Percentiles rank a stretch among this genome's conserved stretches.
These are phyloP conservation scores for Muntiacus reevesi DNA, from an alignment of 2,113 vertebrate species.

Conservation along the genomic window DNA sequence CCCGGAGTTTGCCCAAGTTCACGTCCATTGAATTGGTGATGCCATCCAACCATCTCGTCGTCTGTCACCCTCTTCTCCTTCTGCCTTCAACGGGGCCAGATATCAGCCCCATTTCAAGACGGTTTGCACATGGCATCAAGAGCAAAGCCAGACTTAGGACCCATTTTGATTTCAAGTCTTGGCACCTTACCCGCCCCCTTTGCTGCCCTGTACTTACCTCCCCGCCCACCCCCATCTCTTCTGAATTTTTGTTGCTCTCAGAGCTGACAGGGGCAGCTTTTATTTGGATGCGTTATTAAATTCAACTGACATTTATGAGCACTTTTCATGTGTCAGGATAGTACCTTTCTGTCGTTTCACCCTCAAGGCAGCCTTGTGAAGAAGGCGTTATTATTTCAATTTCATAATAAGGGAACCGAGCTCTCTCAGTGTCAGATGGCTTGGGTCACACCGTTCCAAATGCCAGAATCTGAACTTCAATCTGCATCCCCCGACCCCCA, in stretches of 20 bases:
- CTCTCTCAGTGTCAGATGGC: neutral
- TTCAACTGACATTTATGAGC: neutral
- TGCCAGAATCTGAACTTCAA: neutral
- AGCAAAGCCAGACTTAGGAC: neutral
- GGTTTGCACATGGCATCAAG: neutral
- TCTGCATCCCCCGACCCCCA: rapidly evolving
- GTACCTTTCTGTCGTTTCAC: neutral
- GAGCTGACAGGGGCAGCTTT: neutral
- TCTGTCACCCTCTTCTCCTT: neutral
- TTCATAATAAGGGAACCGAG: neutral
- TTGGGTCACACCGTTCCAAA: neutral
- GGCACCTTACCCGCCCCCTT: rapidly evolving
- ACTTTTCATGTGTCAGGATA: neutral
- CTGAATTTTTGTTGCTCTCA: neutral
- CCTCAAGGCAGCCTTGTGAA: neutral
- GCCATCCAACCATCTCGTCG: neutral
- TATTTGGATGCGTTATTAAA: neutral
- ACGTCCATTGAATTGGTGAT: neutral
- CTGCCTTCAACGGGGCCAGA: neutral
- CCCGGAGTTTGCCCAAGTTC: neutral
- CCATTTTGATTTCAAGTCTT: neutral
- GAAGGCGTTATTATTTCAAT: neutral
- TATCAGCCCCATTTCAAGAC: neutral
- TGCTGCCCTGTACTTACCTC: neutral
- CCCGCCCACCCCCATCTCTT: neutral